Evolutionary conservation across 2,113 vertebrate species (phyloP).

Genomic region (rat (Rattus norvegicus)): GRCr8 NC_086022.1:160887501-160888000

Average conservation of each 20-base stretch:
- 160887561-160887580: constrained; percentile 60
- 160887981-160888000: neutral
- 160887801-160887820: neutral
- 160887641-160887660: constrained; percentile 62
- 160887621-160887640: constrained; percentile 63
- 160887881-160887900: constrained; percentile 59
- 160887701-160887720: neutral
- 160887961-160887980: neutral
- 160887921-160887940: constrained; percentile 55
- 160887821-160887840: constrained; percentile 27
- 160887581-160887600: constrained; percentile 66
- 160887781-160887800: neutral
- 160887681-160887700: constrained; percentile 40
- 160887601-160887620: constrained; percentile 66
- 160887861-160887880: constrained; percentile 65
- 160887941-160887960: neutral
- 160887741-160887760: neutral
- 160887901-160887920: constrained; percentile 54
- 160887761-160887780: neutral
- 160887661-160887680: constrained; percentile 57
- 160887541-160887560: constrained; percentile 26
- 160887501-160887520: neutral
- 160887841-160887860: constrained; percentile 37
- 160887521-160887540: neutral
- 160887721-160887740: constrained; percentile 22